Evolutionary conservation across 2,888 invertebrate species (phyloP), one percentile per base, ranked within the genome.

Genomic region (Melanostoma scalare): DNA sequence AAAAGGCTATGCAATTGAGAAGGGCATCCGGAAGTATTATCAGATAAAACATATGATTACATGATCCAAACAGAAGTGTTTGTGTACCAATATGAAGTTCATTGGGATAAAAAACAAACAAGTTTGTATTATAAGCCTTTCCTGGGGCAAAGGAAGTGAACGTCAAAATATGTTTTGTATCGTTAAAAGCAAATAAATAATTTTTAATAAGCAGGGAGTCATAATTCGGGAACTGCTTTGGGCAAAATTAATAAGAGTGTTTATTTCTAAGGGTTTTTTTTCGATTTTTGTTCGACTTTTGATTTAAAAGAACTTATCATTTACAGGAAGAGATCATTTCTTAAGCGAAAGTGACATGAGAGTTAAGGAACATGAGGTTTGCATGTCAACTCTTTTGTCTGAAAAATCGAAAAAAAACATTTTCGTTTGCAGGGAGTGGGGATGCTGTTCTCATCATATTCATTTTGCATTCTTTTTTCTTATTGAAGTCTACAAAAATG

Each of bases 21-120:
- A 33, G 48, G n/a, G 36, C 44, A 84, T 84, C 84, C 84, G 84
- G 84, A 84, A 84, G 84, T 84, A 84, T 79, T 79, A 71, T 33
- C 53, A 53, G 60, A 67, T 84, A 68, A 50, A 71, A 75, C 74
- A 79, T 68, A 35, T 79, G 84, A 75, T 79, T 61, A 75, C 74
- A 61, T 20, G 71, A 78, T 77, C 33, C 53, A 65, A 69, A 75
- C n/a, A 52, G 9, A 52, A 38, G 42, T 44, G 35, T 53, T 42
- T 67, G 68, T 60, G 6, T 60, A 8, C 9, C 30, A 33, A 36
- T 30, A 40, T 56, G 30, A 40, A 5, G 35, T 35, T 60, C 3
- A 60, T 40, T 58, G n/a, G 36, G 4, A 2, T 0, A 42, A 31
- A 33, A n/a, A 33, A 20, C 20, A 20, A 20, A 20, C 5, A 6